Evolutionary conservation across 1,140 invertebrate genomes (phyloP), one percentile per base, ranked within the genome.

Genomic region (Lepidotrigona ventralis): DNA sequence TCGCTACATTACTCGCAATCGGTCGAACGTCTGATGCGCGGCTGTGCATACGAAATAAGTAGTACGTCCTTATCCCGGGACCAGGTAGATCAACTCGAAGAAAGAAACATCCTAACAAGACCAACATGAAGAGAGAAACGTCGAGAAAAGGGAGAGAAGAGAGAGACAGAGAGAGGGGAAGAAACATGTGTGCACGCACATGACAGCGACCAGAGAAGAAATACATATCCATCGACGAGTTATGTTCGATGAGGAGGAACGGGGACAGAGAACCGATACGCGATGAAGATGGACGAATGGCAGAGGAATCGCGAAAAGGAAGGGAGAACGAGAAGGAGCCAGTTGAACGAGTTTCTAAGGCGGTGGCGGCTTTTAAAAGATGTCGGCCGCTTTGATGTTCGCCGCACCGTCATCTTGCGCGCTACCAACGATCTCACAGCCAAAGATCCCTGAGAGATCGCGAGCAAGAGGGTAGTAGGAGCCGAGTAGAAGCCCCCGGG

Each of bases 321-420:
- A 63, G 53, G 70, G 64, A 73, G 56, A 68, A 46, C 39, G 39
- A 56, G 53, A 63, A 66, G 26, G 58, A 63, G 46, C 58, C 74
- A 58, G 81, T 68, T 78, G n/a, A 64, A 46, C 66, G 63, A 81
- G 66, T 72, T 46, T 79, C 68, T 46, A 79, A 82, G 84, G 79
- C 83, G 70, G 60, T 85, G 85, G 74, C 86, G 86, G 90, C 72
- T 79, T 73, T 90, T 83, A 87, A 88, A 90, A 90, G 88, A 90
- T 85, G 85, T 71, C 85, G 83, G 74, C 53, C 74, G 66, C 86
- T 92, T 93, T 92, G 91, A 92, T 91, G 90, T 92, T 88, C 80
- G 82, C 90, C 90, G 90, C 86, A 60, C 88, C 88, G 90, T 90
- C 89, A 90, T 92, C 85, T 88, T 87, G 75, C 78, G 84, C 84